Conservation (phyloP, 2,113 vertebrate species). For the Callopanchax toddi region DNA sequence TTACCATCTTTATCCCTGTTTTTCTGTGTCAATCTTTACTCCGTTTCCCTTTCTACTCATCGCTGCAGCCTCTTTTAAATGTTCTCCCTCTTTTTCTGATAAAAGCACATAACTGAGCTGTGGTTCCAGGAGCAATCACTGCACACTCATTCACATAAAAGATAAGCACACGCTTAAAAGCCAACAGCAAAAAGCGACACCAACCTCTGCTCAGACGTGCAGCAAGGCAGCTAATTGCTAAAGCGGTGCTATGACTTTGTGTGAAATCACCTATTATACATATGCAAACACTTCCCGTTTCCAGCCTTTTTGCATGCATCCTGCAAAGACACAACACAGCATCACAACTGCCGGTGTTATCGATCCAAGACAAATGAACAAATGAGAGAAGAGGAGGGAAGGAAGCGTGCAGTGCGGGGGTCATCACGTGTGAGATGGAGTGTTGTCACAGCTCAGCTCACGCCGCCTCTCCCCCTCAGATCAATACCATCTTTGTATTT, state of each 20-base stretch:
- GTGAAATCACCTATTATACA: conserved; percentile 28
- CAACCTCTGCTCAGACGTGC: conserved; percentile 49
- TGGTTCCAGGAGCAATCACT: conserved; percentile 13
- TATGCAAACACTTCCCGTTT: neutral
- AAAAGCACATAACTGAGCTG: conserved; percentile 19
- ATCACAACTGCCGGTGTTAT: conserved; percentile 49
- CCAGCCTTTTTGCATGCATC: conserved; percentile 30
- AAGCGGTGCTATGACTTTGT: conserved; percentile 49
- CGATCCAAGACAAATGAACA: conserved; percentile 62
- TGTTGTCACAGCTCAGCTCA: conserved; percentile 58
- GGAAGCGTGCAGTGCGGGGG: conserved; percentile 28
- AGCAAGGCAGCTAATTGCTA: conserved; percentile 59
- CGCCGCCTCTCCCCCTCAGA: conserved; percentile 29
- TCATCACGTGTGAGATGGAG: conserved; percentile 42
- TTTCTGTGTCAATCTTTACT: neutral
- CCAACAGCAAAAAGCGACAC: conserved; percentile 15
- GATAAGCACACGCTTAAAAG: neutral
- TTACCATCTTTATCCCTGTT: conserved; percentile 2
- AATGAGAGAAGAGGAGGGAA: conserved; percentile 21
- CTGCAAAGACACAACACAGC: conserved; percentile 48
- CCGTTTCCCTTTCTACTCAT: conserved; percentile 26
- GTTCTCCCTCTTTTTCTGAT: conserved; percentile 18
- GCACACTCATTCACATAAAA: neutral
- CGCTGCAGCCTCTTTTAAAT: conserved; percentile 22
- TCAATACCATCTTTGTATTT: conserved; percentile 65